A percentile compares a stretch with the other conserved stretches of the same genome.
Evolutionary conservation across 2,888 invertebrate genomes (phyloP).

Genomic region (Drosophila buzzatii): DNA sequence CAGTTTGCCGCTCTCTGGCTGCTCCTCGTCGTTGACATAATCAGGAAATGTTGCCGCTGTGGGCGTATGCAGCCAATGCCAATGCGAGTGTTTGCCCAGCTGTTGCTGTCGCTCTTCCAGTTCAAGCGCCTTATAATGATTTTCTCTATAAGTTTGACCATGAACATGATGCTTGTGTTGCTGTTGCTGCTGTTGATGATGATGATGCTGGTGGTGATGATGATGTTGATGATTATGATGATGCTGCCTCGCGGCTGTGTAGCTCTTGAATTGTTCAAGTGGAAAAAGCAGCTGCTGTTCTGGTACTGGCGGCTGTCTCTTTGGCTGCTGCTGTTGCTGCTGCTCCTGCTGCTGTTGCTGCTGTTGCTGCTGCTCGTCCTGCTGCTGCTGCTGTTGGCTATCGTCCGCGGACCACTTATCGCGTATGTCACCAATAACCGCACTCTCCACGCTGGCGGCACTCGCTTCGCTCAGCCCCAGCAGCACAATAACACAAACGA

Average conservation of each 20-base stretch:
- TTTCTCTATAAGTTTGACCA: constrained; percentile 35
- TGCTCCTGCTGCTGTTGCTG: constrained; percentile 1
- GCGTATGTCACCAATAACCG: constrained; percentile 73
- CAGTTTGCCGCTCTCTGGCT: neutral
- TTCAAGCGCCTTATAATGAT: constrained; percentile 60
- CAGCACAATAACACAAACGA: constrained; percentile 48
- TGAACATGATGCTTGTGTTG: constrained; percentile 21
- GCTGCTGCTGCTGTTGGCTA: constrained; percentile 7
- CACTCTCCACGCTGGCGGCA: constrained; percentile 45
- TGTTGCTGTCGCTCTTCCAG: constrained; percentile 65
- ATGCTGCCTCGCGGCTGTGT: constrained; percentile 23
- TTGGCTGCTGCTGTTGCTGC: neutral
- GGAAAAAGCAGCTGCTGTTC: constrained; percentile 27
- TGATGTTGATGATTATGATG: constrained; percentile 34
- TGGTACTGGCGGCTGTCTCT: neutral
- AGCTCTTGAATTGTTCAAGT: constrained; percentile 27
- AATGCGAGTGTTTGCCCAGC: constrained; percentile 66
- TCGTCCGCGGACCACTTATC: constrained; percentile 43
- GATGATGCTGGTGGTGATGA: constrained; percentile 31
- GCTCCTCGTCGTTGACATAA: constrained; percentile 62
- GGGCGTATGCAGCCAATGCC: constrained; percentile 35
- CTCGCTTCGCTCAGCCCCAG: constrained; percentile 17
- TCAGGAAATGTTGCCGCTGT: constrained; percentile 35
- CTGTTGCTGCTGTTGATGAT: constrained; percentile 20
- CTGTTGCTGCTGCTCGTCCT: neutral